phyloP scores from a whole-genome alignment of 2,888 invertebrate genomes.

The Patella pellucida region DNA sequence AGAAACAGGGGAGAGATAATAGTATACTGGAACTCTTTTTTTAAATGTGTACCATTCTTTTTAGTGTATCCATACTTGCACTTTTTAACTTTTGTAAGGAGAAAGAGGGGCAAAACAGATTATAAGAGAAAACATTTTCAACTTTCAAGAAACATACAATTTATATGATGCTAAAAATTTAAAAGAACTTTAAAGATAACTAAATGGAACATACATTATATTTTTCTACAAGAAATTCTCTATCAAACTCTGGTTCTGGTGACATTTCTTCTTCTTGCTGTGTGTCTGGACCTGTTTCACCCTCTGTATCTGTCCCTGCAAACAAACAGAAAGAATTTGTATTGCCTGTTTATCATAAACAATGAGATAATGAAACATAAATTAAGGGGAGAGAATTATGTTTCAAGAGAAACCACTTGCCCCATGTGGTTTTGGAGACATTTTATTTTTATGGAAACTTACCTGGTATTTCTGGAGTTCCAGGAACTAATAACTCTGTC shows the following conservation, averaged over 20 bases:
- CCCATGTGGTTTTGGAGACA: background rate
- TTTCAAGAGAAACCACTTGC: background rate
- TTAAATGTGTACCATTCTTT: slow-evolving; percentile 7
- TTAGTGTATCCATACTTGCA: background rate
- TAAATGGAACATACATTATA: slow-evolving; percentile 61
- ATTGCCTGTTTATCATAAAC: too few relatives aligned
- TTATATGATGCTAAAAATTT: too few relatives aligned
- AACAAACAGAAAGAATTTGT: too few relatives aligned
- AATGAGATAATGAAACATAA: too few relatives aligned
- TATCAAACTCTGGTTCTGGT: slow-evolving; percentile 54
- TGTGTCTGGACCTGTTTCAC: slow-evolving; percentile 41
- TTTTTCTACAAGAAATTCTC: slow-evolving; percentile 64
- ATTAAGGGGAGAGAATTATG: background rate
- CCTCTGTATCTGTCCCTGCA: background rate
- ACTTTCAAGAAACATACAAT: too few relatives aligned
- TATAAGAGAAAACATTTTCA: too few relatives aligned
- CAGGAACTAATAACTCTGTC: slow-evolving; percentile 47
- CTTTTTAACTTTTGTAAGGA: background rate
- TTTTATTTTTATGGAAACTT: background rate
- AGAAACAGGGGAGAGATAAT: background rate
- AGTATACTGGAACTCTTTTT: background rate
- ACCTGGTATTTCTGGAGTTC: slow-evolving; percentile 51
- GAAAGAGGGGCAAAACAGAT: too few relatives aligned
- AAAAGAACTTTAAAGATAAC: background rate
- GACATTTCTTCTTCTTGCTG: slow-evolving; percentile 57